phyloP scores from a whole-genome alignment of 2,113 vertebrate genomes.

The Amphiprion ocellaris region DNA sequence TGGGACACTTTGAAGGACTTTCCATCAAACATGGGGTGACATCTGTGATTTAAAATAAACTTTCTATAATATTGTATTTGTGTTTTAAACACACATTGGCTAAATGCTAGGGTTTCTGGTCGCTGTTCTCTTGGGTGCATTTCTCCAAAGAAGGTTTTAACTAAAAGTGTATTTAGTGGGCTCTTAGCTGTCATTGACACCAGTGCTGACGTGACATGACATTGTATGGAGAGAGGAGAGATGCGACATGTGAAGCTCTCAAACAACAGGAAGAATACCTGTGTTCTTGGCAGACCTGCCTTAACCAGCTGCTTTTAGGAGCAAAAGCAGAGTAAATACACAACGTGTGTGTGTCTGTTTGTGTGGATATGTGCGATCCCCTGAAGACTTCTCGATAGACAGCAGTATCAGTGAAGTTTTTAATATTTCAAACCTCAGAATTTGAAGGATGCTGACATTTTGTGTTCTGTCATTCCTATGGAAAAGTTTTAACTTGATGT shows the following conservation, averaged over 20 bases:
- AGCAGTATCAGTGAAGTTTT: conserved; percentile 19
- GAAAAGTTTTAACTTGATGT: conserved; percentile 3
- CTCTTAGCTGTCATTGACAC: conserved; percentile 77
- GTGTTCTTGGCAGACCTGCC: conserved; percentile 82
- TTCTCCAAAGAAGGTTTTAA: conserved; percentile 16
- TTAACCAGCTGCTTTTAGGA: conserved; percentile 75
- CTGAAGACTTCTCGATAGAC: conserved; percentile 15
- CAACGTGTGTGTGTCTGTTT: background rate
- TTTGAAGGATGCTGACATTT: conserved; percentile 11
- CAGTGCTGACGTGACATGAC: conserved; percentile 43
- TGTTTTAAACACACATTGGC: background rate
- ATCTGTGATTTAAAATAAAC: background rate
- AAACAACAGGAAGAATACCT: conserved; percentile 53
- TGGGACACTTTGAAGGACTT: conserved; percentile 23
- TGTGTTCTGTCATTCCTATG: background rate
- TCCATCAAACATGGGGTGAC: background rate
- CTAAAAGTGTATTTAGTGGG: conserved; percentile 32
- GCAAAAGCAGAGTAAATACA: conserved; percentile 29
- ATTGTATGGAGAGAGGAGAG: conserved; percentile 51
- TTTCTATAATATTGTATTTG: background rate
- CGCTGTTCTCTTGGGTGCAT: background rate
- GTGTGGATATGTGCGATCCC: conserved; percentile 8
- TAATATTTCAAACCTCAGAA: conserved; percentile 4
- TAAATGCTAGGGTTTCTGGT: background rate
- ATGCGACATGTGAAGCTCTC: conserved; percentile 60